Evolutionary conservation across 2,888 invertebrate species (phyloP).

Genomic region (Diachrysia chrysitis): DNA sequence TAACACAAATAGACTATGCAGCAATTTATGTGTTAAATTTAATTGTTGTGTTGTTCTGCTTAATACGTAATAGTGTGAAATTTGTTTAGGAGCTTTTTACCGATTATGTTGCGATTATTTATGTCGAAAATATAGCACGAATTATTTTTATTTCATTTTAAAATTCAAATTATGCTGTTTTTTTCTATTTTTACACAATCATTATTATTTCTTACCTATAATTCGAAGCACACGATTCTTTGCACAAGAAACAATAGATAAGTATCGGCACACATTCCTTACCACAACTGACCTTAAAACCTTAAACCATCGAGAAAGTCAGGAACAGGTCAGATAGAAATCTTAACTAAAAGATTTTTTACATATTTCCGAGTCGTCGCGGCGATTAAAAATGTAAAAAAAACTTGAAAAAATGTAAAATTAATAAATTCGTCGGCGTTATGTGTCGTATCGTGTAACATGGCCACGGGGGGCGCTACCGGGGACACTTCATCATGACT

Average conservation of each 20-base stretch:
- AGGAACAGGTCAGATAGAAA: constrained; percentile 55
- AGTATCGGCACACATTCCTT: constrained; percentile 6
- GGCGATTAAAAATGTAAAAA: constrained; percentile 55
- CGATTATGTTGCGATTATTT: no score
- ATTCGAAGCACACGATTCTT: neutral
- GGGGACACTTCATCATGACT: constrained; percentile 75
- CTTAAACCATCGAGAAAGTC: constrained; percentile 50
- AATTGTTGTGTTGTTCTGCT: constrained; percentile 16
- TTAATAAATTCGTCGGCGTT: constrained; percentile 73
- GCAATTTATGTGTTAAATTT: constrained; percentile 26
- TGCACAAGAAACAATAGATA: constrained; percentile 15
- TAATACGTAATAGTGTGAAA: constrained; percentile 3
- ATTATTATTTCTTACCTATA: neutral
- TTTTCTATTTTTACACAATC: no score
- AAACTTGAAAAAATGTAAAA: constrained; percentile 38
- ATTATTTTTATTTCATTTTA: no score
- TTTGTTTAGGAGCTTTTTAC: neutral
- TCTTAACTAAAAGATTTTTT: constrained; percentile 56
- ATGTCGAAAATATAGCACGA: no score
- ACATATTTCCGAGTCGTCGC: constrained; percentile 48
- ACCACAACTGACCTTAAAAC: constrained; percentile 29
- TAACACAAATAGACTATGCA: constrained; percentile 1
- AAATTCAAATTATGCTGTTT: no score
- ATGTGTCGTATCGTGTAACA: constrained; percentile 83
- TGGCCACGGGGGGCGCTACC: constrained; percentile 85